Conservation (phyloP, 2,888 invertebrate genomes). For the Petrolisthes cinctipes region DNA sequence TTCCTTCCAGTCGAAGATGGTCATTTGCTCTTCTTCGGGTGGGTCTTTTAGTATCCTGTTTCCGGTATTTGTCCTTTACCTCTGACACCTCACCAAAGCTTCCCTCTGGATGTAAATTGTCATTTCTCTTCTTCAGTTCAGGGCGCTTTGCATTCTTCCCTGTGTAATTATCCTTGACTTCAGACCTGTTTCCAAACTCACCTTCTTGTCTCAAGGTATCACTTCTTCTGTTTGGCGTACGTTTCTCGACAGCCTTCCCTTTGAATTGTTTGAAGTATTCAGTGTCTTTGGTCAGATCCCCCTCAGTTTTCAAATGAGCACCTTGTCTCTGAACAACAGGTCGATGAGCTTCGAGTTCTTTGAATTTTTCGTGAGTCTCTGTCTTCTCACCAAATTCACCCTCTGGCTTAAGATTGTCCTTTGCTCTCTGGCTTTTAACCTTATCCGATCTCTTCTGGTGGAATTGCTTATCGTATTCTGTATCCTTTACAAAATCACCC, state of each 20-base stretch:
- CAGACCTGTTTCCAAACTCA: background rate
- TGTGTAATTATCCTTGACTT: constrained; percentile 28
- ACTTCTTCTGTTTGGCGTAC: background rate
- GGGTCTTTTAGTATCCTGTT: background rate
- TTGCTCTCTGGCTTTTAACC: background rate
- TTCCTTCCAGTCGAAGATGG: constrained; percentile 21
- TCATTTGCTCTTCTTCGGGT: constrained; percentile 11
- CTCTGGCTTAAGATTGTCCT: constrained; percentile 28
- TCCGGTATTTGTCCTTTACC: constrained; percentile 28
- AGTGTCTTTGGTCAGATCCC: constrained; percentile 1
- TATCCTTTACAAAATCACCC: constrained; percentile 22
- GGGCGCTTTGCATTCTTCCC: background rate
- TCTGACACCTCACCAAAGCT: constrained; percentile 30
- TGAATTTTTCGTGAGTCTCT: constrained; percentile 33
- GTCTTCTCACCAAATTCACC: constrained; percentile 46
- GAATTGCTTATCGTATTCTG: constrained; percentile 33
- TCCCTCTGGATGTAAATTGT: constrained; percentile 31
- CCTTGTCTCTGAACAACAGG: constrained; percentile 17
- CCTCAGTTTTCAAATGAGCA: constrained; percentile 32
- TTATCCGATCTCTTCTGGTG: background rate
- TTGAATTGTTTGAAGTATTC: background rate
- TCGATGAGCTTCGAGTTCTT: constrained; percentile 1
- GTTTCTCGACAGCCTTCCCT: background rate
- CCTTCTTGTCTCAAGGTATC: constrained; percentile 37
- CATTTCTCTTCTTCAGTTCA: background rate